Base-by-base conservation (phyloP, 2,888 invertebrate species). In the Sisyra terminalis region DNA sequence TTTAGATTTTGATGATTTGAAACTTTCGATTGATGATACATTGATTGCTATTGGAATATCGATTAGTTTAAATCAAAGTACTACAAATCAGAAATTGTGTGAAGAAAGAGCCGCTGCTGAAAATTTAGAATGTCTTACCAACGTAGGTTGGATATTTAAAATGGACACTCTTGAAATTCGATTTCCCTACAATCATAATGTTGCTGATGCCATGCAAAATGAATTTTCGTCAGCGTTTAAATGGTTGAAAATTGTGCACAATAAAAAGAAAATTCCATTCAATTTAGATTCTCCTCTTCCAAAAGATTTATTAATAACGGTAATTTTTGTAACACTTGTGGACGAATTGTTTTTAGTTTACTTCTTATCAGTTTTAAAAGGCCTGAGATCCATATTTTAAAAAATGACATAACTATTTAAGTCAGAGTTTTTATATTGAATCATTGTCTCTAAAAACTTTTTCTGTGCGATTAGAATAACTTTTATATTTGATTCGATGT, bases 181-280 rank as follows among this genome's bases (percentile, higher is more conserved):
- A 49, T 92, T 90, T 56, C 92, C 92, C 0, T 83, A 89, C 61
- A 78, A 85, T 53, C 90, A 90, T 55, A 74, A 83, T 42, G 92
- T 86, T 57, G 84, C 88, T 11, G 83, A 85, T 46, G 86, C 89
- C 0, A 78, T 89, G 45, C 87, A 87, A 56, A 86, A 87, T 49
- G 86, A 90, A 55, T 76, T 88, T 46, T 73, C 94, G n/a, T 86
- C 88, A 1, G 70, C 90, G 24, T 77, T 86, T 55, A 97, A 94
- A 59, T 98, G 97, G 97, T 61, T 96, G 43, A 93, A 92, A 60
- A 63, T 82, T 46, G 72, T 90, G 9, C 93, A 94, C 57, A 71
- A 70, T 35, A 62, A 72, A 38, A 69, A 75, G 56, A 80, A 76
- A 57, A 73, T 72, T 40, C 72, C 78, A 0, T 80, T 83, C 54